Percentiles rank a stretch among this genome's conserved stretches.
phyloP scores from a whole-genome alignment of 1,140 invertebrate genomes.

The Myzus persicae region DNA sequence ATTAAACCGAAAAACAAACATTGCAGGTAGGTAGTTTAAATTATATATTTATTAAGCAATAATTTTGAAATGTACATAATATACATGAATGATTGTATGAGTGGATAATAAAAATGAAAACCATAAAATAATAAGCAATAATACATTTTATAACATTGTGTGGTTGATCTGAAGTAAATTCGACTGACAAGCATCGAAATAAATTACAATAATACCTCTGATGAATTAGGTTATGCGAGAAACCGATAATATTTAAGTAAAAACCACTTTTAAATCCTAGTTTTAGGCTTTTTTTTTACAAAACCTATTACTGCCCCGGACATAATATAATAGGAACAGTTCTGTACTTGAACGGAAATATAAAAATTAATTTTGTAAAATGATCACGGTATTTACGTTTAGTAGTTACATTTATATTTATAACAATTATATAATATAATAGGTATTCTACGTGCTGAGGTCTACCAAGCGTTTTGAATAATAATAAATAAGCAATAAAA shows the following conservation, averaged over 20 bases:
- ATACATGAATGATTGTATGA: not conserved
- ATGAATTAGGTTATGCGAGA: too few relatives aligned
- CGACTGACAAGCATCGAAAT: not conserved
- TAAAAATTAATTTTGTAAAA: not conserved
- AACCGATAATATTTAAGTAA: not conserved
- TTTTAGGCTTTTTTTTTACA: not conserved
- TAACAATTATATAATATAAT: not conserved
- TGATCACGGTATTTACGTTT: not conserved
- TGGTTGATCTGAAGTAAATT: not conserved
- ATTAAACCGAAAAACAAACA: not conserved
- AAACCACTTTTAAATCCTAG: not conserved
- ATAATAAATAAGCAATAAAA: not conserved
- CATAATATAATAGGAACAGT: not conserved
- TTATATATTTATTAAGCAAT: not conserved
- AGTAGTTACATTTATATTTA: not conserved
- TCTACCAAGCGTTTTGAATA: not conserved
- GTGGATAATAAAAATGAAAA: not conserved
- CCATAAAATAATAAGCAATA: not conserved
- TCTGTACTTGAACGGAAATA: not conserved
- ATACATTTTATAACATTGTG: not conserved
- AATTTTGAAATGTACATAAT: not conserved
- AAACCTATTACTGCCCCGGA: not conserved
- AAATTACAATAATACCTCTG: not conserved
- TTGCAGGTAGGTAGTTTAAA: not conserved
- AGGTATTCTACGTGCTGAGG: not conserved